phyloP scores from a whole-genome alignment of 2,113 vertebrate species.

The Mesoclemmys tuberculata region DNA sequence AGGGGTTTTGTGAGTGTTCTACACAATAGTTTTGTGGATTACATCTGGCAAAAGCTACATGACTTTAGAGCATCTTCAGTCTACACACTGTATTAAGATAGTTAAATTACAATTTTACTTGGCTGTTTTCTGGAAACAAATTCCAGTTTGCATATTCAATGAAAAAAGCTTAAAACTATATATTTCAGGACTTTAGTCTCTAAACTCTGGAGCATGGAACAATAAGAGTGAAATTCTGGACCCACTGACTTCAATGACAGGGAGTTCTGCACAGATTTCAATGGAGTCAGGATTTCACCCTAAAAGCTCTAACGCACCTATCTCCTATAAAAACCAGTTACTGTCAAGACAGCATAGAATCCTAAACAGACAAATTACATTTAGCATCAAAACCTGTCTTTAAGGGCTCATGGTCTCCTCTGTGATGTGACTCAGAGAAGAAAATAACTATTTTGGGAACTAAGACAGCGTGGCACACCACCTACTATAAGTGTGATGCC shows the following conservation, averaged over 20 bases:
- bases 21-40: neutral
- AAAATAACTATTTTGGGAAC: neutral
- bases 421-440: neutral
- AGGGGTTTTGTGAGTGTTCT: slow-evolving; percentile 42
- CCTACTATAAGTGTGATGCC: neutral
- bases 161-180: neutral
- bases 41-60: neutral
- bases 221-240: neutral
- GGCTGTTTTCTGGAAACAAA: neutral
- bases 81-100: neutral
- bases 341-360: neutral
- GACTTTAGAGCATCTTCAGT: neutral
- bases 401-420: neutral
- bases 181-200: accelerated
- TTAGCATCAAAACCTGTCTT: neutral
- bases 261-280: neutral
- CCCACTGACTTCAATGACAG: neutral
- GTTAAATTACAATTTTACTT: neutral
- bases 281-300: neutral
- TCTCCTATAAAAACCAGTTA: neutral
- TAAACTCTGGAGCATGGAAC: neutral
- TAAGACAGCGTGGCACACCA: neutral
- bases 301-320: neutral
- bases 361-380: neutral
- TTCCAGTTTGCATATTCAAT: neutral